Evolutionary conservation across 2,888 invertebrate species (phyloP), one percentile per base, ranked within the genome.

Genomic region (Tetanocera ferruginea): DNA sequence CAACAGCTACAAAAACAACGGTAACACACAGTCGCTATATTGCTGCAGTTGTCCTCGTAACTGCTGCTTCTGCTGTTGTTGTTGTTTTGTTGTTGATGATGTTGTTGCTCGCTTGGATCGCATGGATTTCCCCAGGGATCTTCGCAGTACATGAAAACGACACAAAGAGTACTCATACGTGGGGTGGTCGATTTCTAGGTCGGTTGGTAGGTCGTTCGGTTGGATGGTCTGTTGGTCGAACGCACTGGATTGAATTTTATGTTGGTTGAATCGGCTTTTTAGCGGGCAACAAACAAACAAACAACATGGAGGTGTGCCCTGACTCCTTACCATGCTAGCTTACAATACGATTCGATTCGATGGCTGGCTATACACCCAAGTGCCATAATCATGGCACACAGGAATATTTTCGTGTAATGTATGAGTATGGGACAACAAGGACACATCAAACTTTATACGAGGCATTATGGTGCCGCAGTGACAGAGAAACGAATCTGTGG

Each of bases 341-440:
- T n/a, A n/a, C 55, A 23, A 57, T 57, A 23, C 51, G 51, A 57
- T 55, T 57, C 57, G 72, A 72, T 14, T 43, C 25, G 25, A 19
- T 60, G 64, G 25, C 25, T 17, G 55, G 84, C 83, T 84, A 83
- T 88, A 88, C 89, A 89, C 89, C 88, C 88, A 89, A 87, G 89
- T 88, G 89, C 88, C 87, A 89, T 89, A 88, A 88, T 86, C 87
- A 85, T 85, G 85, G 85, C 89, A 86, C 88, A 86, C 84, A 87
- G 88, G 88, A 88, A 88, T 88, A 85, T 83, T 84, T 83, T 82
- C 82, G 81, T 84, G 82, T 84, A 85, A 87, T 84, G 83, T 84
- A 83, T 81, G 84, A 84, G 80, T 81, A 88, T 85, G 85, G 84
- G 82, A 83, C 88, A 87, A 83, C 87, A 85, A 83, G 88, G 88